Evolutionary conservation across 1,140 invertebrate species (phyloP).

Genomic region (Diachasma alloeum): DNA sequence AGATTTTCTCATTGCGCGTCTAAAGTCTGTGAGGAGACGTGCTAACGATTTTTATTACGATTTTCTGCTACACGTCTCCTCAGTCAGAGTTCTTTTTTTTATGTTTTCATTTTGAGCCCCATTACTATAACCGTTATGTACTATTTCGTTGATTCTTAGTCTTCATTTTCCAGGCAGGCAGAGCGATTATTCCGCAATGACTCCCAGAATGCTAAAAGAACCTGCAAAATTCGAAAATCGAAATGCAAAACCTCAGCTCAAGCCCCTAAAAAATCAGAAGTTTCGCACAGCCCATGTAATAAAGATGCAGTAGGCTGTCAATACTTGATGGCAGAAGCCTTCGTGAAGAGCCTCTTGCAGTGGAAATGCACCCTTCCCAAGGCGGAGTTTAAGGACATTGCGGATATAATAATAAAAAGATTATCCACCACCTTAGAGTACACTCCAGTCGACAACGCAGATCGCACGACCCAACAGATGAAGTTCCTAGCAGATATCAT

Average conservation of each 20-base stretch:
- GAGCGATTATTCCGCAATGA: conserved; percentile 31
- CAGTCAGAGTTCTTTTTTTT: not conserved
- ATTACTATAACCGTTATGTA: too few species aligned
- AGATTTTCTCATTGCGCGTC: too few species aligned
- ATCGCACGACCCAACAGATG: conserved; percentile 55
- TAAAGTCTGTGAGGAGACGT: too few species aligned
- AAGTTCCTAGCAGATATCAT: conserved; percentile 50
- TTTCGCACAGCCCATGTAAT: not conserved
- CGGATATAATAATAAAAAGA: conserved; percentile 47
- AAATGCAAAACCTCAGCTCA: conserved; percentile 24
- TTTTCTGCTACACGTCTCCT: too few species aligned
- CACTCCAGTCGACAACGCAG: conserved; percentile 36
- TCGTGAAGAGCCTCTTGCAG: conserved; percentile 53
- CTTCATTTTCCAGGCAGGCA: conserved; percentile 48
- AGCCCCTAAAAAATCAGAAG: conserved; percentile 10
- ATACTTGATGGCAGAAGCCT: conserved; percentile 51
- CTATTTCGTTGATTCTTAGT: not conserved
- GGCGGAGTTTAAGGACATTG: conserved; percentile 52
- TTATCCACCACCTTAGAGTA: conserved; percentile 45
- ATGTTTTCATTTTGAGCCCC: not conserved
- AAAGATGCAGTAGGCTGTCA: conserved; percentile 47
- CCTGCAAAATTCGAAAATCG: conserved; percentile 31
- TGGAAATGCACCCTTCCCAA: conserved; percentile 42
- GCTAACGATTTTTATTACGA: too few species aligned
- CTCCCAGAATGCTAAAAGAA: conserved; percentile 13